Evolutionary conservation across 2,797 vertebrate genomes (phyloP).

Genomic region (Sciurus vulgaris): DNA sequence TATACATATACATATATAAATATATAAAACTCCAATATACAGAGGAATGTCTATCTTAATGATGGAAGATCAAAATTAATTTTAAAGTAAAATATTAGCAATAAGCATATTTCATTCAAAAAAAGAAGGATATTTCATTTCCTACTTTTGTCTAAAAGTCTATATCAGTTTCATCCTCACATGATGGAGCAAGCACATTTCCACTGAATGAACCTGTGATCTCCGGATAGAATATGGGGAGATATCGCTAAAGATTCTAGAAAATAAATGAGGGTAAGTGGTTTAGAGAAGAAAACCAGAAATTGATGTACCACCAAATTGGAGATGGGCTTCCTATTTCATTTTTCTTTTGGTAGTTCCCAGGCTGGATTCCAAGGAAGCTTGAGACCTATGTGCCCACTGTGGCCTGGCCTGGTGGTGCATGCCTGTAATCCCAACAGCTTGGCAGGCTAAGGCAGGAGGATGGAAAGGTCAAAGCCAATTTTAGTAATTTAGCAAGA

Average conservation of each 20-base stretch:
- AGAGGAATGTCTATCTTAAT: neutral
- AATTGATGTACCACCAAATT: neutral
- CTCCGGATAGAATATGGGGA: neutral
- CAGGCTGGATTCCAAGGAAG: neutral
- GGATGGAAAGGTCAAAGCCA: no score
- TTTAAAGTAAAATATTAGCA: constrained; percentile 21
- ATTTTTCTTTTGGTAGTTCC: neutral
- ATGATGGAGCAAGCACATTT: neutral
- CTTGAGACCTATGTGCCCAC: neutral
- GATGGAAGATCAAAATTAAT: constrained; percentile 14
- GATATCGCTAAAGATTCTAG: neutral
- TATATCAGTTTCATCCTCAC: neutral
- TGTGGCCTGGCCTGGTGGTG: no score
- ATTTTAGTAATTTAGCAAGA: no score
- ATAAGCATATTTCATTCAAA: neutral
- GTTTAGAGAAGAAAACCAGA: neutral
- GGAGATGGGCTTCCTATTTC: neutral
- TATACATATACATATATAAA: no score
- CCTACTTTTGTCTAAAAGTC: neutral
- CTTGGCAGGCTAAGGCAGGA: no score
- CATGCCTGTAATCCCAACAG: no score
- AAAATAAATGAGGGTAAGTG: neutral
- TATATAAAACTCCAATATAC: neutral
- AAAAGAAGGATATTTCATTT: neutral
- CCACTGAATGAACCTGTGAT: neutral